These are phyloP conservation scores for Meiosimyza platycephala DNA, from an alignment of 2,888 invertebrate genomes.

Conservation along the genomic window DNA sequence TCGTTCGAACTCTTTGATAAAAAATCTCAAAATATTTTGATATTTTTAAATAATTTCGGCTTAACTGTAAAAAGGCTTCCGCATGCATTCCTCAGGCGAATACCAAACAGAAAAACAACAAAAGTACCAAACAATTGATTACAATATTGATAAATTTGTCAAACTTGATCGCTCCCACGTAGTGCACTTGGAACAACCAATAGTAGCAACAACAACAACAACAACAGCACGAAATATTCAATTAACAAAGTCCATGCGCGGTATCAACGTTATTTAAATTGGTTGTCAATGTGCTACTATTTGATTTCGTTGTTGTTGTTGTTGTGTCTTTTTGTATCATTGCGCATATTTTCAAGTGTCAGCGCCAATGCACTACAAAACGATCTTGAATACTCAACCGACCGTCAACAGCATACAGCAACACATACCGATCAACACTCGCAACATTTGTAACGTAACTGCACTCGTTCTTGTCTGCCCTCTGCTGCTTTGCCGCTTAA, in stretches of 20 bases:
- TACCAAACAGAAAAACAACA: no score
- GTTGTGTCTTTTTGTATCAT: background rate
- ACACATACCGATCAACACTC: background rate
- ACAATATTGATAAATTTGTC: constrained; percentile 18
- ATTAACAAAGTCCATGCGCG: constrained; percentile 22
- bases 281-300: constrained; percentile 27
- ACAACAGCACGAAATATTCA: constrained; percentile 29
- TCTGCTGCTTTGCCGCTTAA: no score
- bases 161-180: constrained; percentile 18
- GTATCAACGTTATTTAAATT: constrained; percentile 28
- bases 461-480: background rate
- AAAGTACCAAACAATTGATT: constrained; percentile 13
- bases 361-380: background rate
- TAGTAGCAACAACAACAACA: background rate
- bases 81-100: no score
- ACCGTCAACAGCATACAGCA: background rate
- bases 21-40: no score
- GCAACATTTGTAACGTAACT: background rate
- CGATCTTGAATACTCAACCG: constrained; percentile 27
- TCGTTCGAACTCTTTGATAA: no score
- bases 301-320: constrained; percentile 20
- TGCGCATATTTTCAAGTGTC: background rate
- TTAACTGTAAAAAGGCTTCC: no score
- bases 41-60: no score
- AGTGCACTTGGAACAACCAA: background rate